Conservation (phyloP, 2,113 vertebrate genomes). For the Hystrix brachyura region DNA sequence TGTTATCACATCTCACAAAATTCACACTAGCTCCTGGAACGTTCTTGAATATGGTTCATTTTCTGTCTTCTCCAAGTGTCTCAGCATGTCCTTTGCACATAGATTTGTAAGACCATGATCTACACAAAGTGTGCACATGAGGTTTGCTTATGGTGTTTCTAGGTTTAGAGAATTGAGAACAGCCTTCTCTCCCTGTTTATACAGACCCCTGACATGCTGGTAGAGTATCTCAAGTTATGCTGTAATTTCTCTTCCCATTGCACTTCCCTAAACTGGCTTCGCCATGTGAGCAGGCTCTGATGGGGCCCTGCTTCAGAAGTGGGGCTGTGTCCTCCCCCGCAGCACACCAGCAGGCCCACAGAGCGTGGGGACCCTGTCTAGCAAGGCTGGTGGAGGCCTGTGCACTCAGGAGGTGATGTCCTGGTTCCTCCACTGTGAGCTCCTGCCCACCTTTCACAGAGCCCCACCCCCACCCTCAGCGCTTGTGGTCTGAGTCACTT, state of each 20-base stretch:
- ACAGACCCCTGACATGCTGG: neutral
- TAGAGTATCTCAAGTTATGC: neutral
- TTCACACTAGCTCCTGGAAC: neutral
- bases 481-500: neutral
- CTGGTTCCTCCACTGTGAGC: neutral
- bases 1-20: neutral
- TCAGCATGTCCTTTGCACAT: neutral
- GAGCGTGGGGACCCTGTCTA: neutral
- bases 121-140: neutral
- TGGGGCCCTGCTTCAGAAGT: accelerated
- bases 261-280: neutral
- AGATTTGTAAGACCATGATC: neutral
- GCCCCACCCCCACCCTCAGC: neutral
- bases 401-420: neutral
- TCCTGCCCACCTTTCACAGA: neutral
- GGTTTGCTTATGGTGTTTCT: neutral
- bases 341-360: neutral
- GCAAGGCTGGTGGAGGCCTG: accelerated
- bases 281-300: neutral
- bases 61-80: neutral
- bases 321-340: no score
- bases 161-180: neutral
- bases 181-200: neutral
- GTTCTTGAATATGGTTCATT: neutral
- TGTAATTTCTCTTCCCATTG: neutral